Evolutionary conservation across 2,113 vertebrate genomes (phyloP).

Genomic region (Podiceps cristatus): DNA sequence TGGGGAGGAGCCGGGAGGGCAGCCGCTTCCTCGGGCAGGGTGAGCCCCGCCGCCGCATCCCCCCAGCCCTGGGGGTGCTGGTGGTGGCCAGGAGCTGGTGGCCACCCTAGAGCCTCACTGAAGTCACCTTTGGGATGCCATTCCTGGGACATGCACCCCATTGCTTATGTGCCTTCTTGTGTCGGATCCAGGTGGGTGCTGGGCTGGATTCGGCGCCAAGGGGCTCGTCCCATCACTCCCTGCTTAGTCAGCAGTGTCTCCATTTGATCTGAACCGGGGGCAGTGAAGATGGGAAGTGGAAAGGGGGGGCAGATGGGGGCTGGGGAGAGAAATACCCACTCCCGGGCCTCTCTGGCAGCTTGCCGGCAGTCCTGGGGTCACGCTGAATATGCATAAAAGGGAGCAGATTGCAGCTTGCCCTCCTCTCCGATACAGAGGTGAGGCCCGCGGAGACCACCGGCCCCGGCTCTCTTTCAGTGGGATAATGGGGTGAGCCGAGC

Average conservation of each 20-base stretch:
- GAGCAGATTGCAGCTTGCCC: slow-evolving; percentile 48
- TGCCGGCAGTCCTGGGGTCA: slow-evolving; percentile 17
- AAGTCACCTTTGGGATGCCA: not conserved
- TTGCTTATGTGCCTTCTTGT: not conserved
- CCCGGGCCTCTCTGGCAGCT: slow-evolving; percentile 32
- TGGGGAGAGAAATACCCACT: not conserved
- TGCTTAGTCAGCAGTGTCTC: not conserved
- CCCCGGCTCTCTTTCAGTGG: slow-evolving; percentile 43
- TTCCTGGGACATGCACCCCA: not conserved
- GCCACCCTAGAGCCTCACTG: rapidly evolving
- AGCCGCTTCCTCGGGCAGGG: not conserved
- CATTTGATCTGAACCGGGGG: not conserved
- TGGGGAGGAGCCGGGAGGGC: not conserved
- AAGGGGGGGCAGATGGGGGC: not conserved
- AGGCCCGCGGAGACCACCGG: slow-evolving; percentile 9
- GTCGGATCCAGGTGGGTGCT: rapidly evolving
- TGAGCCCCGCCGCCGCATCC: rapidly evolving
- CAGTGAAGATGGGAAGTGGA: not conserved
- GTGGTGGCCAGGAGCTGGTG: not conserved
- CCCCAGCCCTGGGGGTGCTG: not conserved
- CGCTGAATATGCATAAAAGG: slow-evolving; percentile 60
- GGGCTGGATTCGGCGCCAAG: not conserved
- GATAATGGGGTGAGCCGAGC: slow-evolving; percentile 54
- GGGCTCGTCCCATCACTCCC: not conserved
- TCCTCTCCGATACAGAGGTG: slow-evolving; percentile 39